Base-by-base conservation (phyloP, 2,113 vertebrate genomes). In the Polypterus senegalus region DNA sequence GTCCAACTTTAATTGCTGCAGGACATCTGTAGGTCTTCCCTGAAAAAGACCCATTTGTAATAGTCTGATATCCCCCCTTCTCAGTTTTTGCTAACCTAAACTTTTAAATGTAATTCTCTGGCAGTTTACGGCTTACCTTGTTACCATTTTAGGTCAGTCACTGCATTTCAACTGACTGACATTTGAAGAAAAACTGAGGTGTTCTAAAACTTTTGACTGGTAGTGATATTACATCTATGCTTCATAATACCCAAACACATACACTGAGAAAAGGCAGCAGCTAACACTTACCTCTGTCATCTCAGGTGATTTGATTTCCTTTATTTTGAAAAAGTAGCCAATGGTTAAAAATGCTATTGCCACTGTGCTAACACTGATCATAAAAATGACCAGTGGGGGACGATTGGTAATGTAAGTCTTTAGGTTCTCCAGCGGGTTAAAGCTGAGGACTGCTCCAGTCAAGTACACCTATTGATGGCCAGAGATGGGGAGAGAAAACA, bases 311-410 rank as follows among this genome's bases (percentile, higher is more conserved):
- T 95, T 98, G 71, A 98, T 98, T 82, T 98, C 94, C 76, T 98
- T 98, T 73, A 98, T 98, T 71, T 98, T 98, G 76, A 98, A 98
- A 88, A 98, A 98, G 65, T 98, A 98, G 4, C 96, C 96, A 58
- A 98, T 83, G 8, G 96, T 98, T 51, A 98, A 88, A 73, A 98
- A 98, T 66, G 94, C 92, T 47, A 98, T 98, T 65, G 96, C 96
- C 86, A 97, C 87, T 9, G 93, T 88, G 2, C 96, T 97, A 47
- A 97, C 94, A 1, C 92, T 98, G 88, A 98, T 88, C 96, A 98
- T 98, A 48, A 98, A 98, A 63, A 98, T 92, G 83, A 98, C 96
- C 72, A 98, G 84, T 0, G 96, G 96, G 0, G 96, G 96, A 65
- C 96, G 92, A 70, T 83, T 94, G 80, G 85, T 95, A 82, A 96